Conservation (phyloP, 1,140 invertebrate species). For the Aphelenchoides besseyi region DNA sequence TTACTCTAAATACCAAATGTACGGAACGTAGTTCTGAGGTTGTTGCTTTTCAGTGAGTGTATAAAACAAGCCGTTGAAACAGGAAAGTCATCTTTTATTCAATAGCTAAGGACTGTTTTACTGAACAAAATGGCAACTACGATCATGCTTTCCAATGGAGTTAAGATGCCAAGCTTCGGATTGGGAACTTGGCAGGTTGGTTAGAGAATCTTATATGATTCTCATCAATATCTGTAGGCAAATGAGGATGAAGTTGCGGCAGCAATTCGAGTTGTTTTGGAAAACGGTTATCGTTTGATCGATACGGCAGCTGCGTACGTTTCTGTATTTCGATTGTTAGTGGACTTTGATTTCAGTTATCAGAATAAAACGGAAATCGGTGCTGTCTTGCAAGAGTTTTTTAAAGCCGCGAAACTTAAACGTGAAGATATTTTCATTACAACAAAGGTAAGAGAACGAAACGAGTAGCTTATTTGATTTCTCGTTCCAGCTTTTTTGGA, state of each 20-base stretch:
- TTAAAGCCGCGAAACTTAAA: constrained; percentile 71
- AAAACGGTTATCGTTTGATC: constrained; percentile 48
- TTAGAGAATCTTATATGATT: not conserved
- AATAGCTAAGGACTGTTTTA: not conserved
- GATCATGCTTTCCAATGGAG: constrained; percentile 25
- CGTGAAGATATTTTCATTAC: constrained; percentile 77
- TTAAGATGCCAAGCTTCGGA: constrained; percentile 39
- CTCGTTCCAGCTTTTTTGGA: constrained; percentile 63
- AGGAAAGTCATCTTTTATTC: not conserved
- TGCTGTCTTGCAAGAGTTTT: constrained; percentile 73
- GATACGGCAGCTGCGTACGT: constrained; percentile 74
- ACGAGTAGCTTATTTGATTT: not conserved
- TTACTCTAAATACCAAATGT: not conserved
- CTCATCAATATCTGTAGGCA: constrained; percentile 17
- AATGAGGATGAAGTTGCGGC: constrained; percentile 27
- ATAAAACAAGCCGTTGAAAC: not conserved
- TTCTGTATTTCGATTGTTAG: not conserved
- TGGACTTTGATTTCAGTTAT: not conserved
- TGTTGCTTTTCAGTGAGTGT: not conserved
- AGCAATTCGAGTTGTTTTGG: constrained; percentile 37
- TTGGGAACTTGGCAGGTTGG: constrained; percentile 34
- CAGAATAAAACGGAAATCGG: constrained; percentile 76
- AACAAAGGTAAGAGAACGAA: constrained; percentile 71
- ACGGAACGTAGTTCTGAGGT: not conserved
- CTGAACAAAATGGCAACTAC: not conserved